Conservation (phyloP, 1,140 invertebrate genomes). For the Heliconius nattereri region DNA sequence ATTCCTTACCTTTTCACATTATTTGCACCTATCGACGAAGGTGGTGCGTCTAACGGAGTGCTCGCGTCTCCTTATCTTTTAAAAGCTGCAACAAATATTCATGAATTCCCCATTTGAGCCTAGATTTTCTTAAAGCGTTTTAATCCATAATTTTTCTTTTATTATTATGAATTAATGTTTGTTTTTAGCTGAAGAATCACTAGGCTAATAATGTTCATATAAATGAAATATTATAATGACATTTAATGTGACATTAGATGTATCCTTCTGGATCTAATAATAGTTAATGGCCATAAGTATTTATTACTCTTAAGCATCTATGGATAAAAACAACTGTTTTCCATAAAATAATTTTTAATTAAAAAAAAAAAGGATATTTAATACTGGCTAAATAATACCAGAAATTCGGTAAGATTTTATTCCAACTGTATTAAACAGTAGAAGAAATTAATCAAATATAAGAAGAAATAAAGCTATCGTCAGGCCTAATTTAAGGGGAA, state of each 20-base stretch:
- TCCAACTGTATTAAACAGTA: background rate
- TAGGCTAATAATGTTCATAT: constrained; percentile 37
- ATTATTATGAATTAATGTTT: no score
- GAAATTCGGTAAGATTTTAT: background rate
- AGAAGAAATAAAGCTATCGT: constrained; percentile 36
- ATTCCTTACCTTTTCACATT: constrained; percentile 68
- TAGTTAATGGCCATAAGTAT: no score
- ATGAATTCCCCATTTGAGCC: constrained; percentile 74
- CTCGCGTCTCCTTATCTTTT: constrained; percentile 69
- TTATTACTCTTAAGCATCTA: no score
- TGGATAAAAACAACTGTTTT: no score
- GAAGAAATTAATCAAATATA: constrained; percentile 9
- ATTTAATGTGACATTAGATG: background rate
- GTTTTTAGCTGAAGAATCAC: constrained; percentile 56
- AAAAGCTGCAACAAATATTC: constrained; percentile 81
- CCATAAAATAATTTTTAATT: background rate
- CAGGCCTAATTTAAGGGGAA: constrained; percentile 60
- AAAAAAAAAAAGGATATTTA: background rate
- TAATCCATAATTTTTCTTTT: constrained; percentile 20
- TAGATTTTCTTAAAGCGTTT: constrained; percentile 59
- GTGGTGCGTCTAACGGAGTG: constrained; percentile 59
- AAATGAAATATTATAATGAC: background rate
- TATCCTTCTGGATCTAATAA: background rate
- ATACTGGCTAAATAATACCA: background rate
- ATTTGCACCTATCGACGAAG: constrained; percentile 59